A percentile compares a stretch with the other conserved stretches of the same genome.
Conservation (phyloP, 37 sponge, comb jelly and placozoan genomes). For the Diacarnus erythraeanus region DNA sequence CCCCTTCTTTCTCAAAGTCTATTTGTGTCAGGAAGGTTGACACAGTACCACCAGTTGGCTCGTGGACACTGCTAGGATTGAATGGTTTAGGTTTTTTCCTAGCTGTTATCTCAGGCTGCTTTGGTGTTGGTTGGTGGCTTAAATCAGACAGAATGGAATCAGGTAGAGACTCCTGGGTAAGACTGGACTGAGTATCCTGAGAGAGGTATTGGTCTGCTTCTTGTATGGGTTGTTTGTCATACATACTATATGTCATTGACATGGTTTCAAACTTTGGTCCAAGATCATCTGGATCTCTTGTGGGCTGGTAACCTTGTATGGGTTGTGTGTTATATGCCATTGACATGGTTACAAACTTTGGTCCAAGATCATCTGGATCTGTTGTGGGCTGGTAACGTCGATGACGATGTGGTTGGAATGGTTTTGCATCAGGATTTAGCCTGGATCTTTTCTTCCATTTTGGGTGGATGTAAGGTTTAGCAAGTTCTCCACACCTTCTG, state of each 20-base stretch:
- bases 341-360: too few relatives aligned
- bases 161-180: not conserved
- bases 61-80: constrained; percentile 4
- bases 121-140: not conserved
- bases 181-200: too few relatives aligned
- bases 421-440: not conserved
- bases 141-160: too few relatives aligned
- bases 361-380: too few relatives aligned
- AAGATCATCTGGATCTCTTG: too few relatives aligned
- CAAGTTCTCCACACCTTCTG: not conserved
- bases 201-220: too few relatives aligned
- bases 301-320: too few relatives aligned
- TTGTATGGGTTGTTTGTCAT: too few relatives aligned
- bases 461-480: constrained; percentile 5
- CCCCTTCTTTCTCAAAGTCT: not conserved
- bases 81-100: not conserved
- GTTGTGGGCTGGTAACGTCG: too few relatives aligned
- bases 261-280: too few relatives aligned
- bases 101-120: not conserved
- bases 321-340: too few relatives aligned
- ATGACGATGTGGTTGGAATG: not conserved
- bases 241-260: too few relatives aligned
- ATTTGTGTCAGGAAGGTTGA: not conserved
- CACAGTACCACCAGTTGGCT: not conserved
- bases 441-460: not conserved